Conservation (phyloP, 1,140 invertebrate genomes). For the Goniozus legneri region DNA sequence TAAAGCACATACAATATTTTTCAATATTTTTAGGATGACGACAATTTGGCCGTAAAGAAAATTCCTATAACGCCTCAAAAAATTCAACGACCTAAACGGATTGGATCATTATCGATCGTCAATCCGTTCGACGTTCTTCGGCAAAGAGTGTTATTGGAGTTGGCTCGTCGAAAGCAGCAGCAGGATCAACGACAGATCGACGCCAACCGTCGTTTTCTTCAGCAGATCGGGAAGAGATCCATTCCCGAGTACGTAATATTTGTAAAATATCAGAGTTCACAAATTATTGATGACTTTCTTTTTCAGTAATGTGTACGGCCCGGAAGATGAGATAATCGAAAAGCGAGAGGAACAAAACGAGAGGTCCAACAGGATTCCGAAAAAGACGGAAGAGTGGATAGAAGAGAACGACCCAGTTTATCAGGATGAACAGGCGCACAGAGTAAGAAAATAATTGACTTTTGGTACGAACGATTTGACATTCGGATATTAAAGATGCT, state of each 20-base stretch:
- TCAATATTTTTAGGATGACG: background rate
- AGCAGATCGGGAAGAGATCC: constrained; percentile 45
- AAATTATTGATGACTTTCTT: background rate
- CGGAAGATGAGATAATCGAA: too few relatives aligned
- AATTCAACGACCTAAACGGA: too few relatives aligned
- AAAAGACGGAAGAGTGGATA: constrained; percentile 25
- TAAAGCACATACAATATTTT: background rate
- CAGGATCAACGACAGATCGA: constrained; percentile 52
- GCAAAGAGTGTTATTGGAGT: constrained; percentile 56
- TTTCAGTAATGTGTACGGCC: background rate
- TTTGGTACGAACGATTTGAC: too few relatives aligned
- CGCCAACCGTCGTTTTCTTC: constrained; percentile 41
- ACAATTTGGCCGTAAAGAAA: background rate
- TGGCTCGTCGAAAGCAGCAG: constrained; percentile 55
- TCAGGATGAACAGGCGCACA: constrained; percentile 19
- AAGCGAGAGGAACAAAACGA: background rate
- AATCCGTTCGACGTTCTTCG: constrained; percentile 60
- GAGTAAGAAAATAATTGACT: too few relatives aligned
- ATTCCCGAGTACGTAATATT: constrained; percentile 6
- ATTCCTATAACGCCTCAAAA: background rate
- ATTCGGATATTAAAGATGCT: too few relatives aligned
- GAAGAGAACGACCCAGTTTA: constrained; percentile 22
- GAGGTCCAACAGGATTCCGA: constrained; percentile 7
- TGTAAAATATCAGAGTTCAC: background rate
- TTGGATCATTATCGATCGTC: constrained; percentile 58